These are phyloP conservation scores for Pachyramphus minor DNA, from an alignment of 2,113 vertebrate species.

Conservation along the genomic window DNA sequence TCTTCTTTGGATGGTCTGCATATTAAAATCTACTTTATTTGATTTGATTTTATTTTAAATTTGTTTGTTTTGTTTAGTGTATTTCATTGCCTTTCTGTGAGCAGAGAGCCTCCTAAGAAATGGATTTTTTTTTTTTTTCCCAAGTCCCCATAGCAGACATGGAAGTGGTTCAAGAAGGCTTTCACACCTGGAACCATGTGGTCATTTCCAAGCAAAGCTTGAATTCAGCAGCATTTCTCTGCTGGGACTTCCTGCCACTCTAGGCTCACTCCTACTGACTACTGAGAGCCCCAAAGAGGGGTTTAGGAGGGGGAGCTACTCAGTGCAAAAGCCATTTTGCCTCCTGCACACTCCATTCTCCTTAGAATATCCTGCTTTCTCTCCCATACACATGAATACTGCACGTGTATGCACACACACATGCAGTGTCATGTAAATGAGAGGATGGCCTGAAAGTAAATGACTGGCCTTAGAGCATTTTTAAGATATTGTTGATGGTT, in stretches of 20 bases:
- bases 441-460: background rate
- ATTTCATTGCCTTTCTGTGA: background rate
- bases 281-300: accelerated
- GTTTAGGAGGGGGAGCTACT: background rate
- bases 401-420: background rate
- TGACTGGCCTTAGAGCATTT: background rate
- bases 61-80: background rate
- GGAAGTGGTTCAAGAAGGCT: background rate
- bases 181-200: background rate
- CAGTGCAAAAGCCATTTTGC: background rate
- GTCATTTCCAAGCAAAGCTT: background rate
- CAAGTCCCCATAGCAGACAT: background rate
- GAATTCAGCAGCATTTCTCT: background rate
- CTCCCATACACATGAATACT: background rate
- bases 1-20: background rate
- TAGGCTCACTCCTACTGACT: background rate
- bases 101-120: background rate
- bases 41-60: background rate
- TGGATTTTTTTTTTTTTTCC: background rate
- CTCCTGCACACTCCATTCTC: background rate
- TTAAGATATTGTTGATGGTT: background rate
- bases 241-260: background rate
- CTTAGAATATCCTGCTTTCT: background rate
- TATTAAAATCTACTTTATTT: background rate
- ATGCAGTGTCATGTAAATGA: background rate